Conservation (phyloP, 2,797 vertebrate species). For the Melanotaenia boesemani region DNA sequence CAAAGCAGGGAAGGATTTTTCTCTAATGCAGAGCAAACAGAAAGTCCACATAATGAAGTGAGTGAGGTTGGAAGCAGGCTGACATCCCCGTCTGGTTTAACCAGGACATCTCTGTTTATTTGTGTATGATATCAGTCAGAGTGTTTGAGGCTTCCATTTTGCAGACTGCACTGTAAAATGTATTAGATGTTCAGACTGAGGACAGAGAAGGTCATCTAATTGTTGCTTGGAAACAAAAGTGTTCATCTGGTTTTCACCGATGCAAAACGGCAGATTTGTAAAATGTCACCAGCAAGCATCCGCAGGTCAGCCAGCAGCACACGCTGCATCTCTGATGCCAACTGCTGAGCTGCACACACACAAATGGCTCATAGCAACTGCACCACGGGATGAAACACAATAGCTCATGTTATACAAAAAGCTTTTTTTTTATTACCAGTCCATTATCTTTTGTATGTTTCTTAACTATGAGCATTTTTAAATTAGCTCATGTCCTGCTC, state of each 20-base stretch:
- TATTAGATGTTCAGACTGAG: neutral
- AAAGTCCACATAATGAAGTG: slow-evolving; percentile 39
- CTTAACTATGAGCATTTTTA: too few relatives aligned
- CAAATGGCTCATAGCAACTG: neutral
- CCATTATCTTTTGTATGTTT: too few relatives aligned
- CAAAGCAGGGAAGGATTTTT: slow-evolving; percentile 65
- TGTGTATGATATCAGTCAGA: neutral
- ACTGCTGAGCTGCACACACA: neutral
- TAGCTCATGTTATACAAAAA: too few relatives aligned
- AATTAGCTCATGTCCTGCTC: too few relatives aligned
- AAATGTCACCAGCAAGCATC: slow-evolving; percentile 36
- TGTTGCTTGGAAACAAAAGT: slow-evolving; percentile 13
- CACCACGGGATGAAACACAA: neutral
- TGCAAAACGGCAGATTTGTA: slow-evolving; percentile 9
- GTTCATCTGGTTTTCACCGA: slow-evolving; percentile 6
- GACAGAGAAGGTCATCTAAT: neutral
- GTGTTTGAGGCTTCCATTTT: too few relatives aligned
- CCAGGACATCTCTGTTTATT: neutral
- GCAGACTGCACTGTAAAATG: neutral
- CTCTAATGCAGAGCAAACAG: slow-evolving; percentile 67
- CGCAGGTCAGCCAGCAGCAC: slow-evolving; percentile 5
- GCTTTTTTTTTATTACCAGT: too few relatives aligned
- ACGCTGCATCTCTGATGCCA: neutral
- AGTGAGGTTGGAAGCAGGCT: slow-evolving; percentile 22
- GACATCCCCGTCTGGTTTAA: slow-evolving; percentile 17